Conservation (phyloP, 2,888 invertebrate genomes). For the Sycophila texana region DNA sequence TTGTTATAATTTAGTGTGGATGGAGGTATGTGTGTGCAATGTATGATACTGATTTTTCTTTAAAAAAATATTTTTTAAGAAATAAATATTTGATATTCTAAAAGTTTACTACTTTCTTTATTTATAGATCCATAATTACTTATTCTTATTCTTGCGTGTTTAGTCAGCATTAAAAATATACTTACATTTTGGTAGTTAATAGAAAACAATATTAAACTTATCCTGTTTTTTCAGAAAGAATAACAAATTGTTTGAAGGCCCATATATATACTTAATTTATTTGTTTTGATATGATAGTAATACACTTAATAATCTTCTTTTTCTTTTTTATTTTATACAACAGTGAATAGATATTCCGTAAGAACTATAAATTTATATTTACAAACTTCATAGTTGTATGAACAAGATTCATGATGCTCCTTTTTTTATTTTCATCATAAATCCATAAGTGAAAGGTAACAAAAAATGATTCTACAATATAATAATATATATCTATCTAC, state of each 20-base stretch:
- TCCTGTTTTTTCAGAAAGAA: not conserved
- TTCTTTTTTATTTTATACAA: slow-evolving; percentile 45
- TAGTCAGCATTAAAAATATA: slow-evolving; percentile 17
- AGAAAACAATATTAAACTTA: slow-evolving; percentile 7
- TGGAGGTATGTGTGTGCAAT: slow-evolving; percentile 47
- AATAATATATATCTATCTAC: slow-evolving; percentile 38
- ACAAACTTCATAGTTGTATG: slow-evolving; percentile 30
- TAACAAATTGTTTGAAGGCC: slow-evolving; percentile 13
- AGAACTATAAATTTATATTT: slow-evolving; percentile 42
- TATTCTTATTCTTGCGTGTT: not conserved
- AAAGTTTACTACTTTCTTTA: not conserved
- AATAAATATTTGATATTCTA: slow-evolving; percentile 50
- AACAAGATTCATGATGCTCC: slow-evolving; percentile 30
- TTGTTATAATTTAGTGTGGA: slow-evolving; percentile 23
- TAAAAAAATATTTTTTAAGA: slow-evolving; percentile 50
- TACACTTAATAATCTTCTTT: slow-evolving; percentile 36
- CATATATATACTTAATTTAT: slow-evolving; percentile 29
- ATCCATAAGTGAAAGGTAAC: slow-evolving; percentile 38
- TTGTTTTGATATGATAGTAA: slow-evolving; percentile 32
- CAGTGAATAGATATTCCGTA: slow-evolving; percentile 23
- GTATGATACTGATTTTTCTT: slow-evolving; percentile 49
- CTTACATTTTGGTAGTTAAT: slow-evolving; percentile 25
- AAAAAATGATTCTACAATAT: slow-evolving; percentile 38
- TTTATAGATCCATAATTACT: slow-evolving; percentile 10
- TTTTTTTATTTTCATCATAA: slow-evolving; percentile 25